phyloP scores from a whole-genome alignment of 1,140 invertebrate species.

The Bombyx mandarina region DNA sequence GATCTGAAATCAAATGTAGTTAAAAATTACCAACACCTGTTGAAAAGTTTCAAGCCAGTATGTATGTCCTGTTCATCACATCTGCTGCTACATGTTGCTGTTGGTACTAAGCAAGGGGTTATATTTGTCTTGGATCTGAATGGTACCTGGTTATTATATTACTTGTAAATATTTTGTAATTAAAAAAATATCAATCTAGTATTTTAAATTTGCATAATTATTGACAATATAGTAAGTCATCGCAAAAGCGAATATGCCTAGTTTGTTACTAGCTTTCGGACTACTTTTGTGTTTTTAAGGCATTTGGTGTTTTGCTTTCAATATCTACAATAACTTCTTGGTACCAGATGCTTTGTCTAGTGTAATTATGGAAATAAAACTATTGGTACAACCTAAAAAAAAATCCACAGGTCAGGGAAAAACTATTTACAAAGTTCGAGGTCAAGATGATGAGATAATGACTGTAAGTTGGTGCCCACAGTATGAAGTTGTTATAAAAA shows the following conservation, averaged over 20 bases:
- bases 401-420: slow-evolving; percentile 16
- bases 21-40: slow-evolving; percentile 39
- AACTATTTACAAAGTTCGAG: slow-evolving; percentile 76
- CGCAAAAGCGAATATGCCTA: too few relatives aligned
- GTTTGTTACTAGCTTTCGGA: too few relatives aligned
- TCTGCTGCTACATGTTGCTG: slow-evolving; percentile 72
- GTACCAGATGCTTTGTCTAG: too few relatives aligned
- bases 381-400: neutral
- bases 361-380: too few relatives aligned
- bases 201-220: too few relatives aligned
- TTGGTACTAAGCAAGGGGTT: slow-evolving; percentile 78
- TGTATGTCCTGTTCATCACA: slow-evolving; percentile 77
- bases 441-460: slow-evolving; percentile 80
- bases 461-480: slow-evolving; percentile 82
- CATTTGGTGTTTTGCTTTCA: too few relatives aligned
- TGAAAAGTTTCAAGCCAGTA: slow-evolving; percentile 69
- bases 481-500: slow-evolving; percentile 36
- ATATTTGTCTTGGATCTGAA: slow-evolving; percentile 72
- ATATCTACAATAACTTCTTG: too few relatives aligned
- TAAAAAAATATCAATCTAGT: too few relatives aligned
- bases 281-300: too few relatives aligned
- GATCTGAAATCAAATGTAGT: slow-evolving; percentile 72
- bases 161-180: too few relatives aligned
- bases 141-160: slow-evolving; percentile 63
- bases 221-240: too few relatives aligned